Evolutionary conservation across 2,113 vertebrate species (phyloP).

Genomic region (Sitta europaea): DNA sequence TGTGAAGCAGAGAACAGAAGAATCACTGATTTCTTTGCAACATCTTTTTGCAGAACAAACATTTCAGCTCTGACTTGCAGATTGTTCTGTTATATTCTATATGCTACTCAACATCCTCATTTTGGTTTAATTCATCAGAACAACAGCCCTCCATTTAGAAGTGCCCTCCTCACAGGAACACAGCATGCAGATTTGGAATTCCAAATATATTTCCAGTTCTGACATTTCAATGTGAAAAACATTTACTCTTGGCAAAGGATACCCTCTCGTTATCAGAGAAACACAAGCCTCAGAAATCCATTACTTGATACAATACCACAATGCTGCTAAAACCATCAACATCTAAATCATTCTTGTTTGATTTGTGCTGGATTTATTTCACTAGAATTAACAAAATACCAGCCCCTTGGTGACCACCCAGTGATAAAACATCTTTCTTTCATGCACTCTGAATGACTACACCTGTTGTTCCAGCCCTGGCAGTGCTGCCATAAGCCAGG

Average conservation of each 20-base stretch:
- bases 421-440: background rate
- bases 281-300: background rate
- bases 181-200: background rate
- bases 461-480: background rate
- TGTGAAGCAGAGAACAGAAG: background rate
- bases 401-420: background rate
- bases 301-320: background rate
- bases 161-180: background rate
- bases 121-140: background rate
- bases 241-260: background rate
- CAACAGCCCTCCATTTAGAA: background rate
- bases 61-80: background rate
- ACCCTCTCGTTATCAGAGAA: conserved; percentile 19
- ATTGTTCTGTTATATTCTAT: background rate
- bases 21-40: background rate
- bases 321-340: background rate
- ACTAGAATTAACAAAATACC: background rate
- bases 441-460: background rate
- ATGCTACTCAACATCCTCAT: background rate
- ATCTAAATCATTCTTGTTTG: background rate
- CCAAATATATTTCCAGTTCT: background rate
- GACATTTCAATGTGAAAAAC: background rate
- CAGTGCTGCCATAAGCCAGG: background rate
- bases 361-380: background rate
- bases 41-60: background rate